phyloP scores from a whole-genome alignment of 2,888 invertebrate species.

The Heliconius sara region DNA sequence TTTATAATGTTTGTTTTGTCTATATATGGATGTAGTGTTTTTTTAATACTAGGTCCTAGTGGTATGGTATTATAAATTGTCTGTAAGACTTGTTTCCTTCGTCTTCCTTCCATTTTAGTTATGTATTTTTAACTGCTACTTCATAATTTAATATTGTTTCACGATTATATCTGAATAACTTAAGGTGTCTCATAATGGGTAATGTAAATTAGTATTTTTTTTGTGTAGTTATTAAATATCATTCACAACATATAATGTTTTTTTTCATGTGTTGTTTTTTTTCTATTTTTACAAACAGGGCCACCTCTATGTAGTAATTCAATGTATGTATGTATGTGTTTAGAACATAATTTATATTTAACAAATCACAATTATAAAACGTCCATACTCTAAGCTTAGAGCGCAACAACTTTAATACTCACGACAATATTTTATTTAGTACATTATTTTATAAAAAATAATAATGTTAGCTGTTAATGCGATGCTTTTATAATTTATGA shows the following conservation, averaged over 20 bases:
- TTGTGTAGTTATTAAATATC: background rate
- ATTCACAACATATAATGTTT: too few species aligned
- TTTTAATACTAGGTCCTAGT: slow-evolving; percentile 8
- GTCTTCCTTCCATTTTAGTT: slow-evolving; percentile 38
- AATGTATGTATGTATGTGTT: slow-evolving; percentile 1
- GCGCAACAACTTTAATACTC: slow-evolving; percentile 47
- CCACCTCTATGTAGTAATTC: background rate
- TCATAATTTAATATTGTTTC: background rate
- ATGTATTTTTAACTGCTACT: slow-evolving; percentile 6
- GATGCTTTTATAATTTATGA: slow-evolving; percentile 45
- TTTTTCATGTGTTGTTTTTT: background rate
- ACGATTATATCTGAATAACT: background rate
- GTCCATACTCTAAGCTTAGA: slow-evolving; percentile 32
- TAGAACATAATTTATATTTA: background rate
- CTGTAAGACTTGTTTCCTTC: slow-evolving; percentile 42
- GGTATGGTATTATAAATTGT: slow-evolving; percentile 21
- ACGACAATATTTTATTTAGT: slow-evolving; percentile 47
- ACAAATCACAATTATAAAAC: slow-evolving; percentile 14
- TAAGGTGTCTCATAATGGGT: background rate
- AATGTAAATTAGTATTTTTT: background rate
- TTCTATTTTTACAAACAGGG: background rate
- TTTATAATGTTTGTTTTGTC: background rate
- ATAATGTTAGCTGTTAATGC: slow-evolving; percentile 45
- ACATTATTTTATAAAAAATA: slow-evolving; percentile 43
- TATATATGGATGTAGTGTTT: slow-evolving; percentile 2